Percentiles rank a stretch among this genome's conserved stretches.
Evolutionary conservation across 2,888 invertebrate species (phyloP).

Genomic region (Aspidiotus destructor): DNA sequence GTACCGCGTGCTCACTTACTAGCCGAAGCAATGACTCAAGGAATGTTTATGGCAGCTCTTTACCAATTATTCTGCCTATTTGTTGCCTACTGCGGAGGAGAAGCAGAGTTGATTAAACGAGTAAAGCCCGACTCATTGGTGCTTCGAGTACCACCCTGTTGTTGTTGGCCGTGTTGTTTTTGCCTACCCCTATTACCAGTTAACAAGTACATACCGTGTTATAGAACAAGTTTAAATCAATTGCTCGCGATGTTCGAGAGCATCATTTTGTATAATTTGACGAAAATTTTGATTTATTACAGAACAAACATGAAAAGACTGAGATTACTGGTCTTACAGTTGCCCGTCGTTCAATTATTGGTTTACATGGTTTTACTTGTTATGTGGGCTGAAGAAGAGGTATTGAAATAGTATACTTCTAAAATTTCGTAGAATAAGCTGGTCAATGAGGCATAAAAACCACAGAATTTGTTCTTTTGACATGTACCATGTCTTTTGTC

Average conservation of each 20-base stretch:
- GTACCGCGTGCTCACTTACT: constrained; percentile 57
- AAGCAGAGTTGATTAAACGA: constrained; percentile 50
- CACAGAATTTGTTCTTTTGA: no score
- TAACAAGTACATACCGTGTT: constrained; percentile 46
- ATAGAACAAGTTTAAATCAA: no score
- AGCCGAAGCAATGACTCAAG: constrained; percentile 59
- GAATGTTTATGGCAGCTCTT: constrained; percentile 57
- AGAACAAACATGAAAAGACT: constrained; percentile 49
- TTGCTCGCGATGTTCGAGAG: no score
- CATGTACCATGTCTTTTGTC: no score
- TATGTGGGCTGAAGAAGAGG: constrained; percentile 57
- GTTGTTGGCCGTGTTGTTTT: constrained; percentile 61
- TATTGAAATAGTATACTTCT: constrained; percentile 40
- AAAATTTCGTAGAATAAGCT: no score
- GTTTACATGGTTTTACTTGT: constrained; percentile 51
- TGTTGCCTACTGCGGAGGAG: constrained; percentile 55
- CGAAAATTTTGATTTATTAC: constrained; percentile 39
- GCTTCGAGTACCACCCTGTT: constrained; percentile 58
- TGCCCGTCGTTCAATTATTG: constrained; percentile 57
- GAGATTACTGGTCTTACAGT: constrained; percentile 55
- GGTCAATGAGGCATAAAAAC: no score
- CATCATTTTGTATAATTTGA: neutral
- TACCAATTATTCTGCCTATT: constrained; percentile 60
- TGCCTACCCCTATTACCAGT: constrained; percentile 51
- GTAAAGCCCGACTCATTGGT: constrained; percentile 51